Percentiles rank a stretch among this genome's conserved stretches.
These are phyloP conservation scores for Tonatia bakeri DNA, from an alignment of 2,113 vertebrate genomes.

Conservation along the genomic window DNA sequence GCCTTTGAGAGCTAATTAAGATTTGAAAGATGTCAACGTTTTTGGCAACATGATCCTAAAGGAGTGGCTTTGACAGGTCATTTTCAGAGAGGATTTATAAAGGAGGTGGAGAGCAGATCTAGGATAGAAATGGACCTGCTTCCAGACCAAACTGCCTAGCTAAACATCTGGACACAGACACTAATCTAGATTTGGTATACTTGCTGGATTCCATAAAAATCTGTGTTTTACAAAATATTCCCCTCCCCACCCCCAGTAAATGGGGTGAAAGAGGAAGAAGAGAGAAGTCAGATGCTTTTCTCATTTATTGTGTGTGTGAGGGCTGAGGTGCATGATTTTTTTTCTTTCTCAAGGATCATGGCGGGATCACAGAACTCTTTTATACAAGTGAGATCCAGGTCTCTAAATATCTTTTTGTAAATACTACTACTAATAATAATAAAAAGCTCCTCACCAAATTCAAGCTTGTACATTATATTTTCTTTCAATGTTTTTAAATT, in stretches of 20 bases:
- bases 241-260: background rate
- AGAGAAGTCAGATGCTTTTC: constrained; percentile 69
- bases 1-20: constrained; percentile 31
- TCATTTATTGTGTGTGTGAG: constrained; percentile 43
- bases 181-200: constrained; percentile 41
- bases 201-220: constrained; percentile 15
- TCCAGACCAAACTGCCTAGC: constrained; percentile 40
- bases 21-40: constrained; percentile 42
- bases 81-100: constrained; percentile 50
- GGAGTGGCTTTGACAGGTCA: constrained; percentile 48
- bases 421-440: constrained; percentile 75
- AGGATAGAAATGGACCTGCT: constrained; percentile 41
- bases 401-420: constrained; percentile 82
- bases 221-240: constrained; percentile 66
- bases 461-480: constrained; percentile 89
- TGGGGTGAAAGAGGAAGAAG: constrained; percentile 63
- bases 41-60: constrained; percentile 33
- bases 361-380: constrained; percentile 81
- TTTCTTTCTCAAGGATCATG: constrained; percentile 79
- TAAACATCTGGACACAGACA: constrained; percentile 40
- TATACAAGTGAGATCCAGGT: constrained; percentile 85
- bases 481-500: constrained; percentile 83
- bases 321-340: constrained; percentile 70
- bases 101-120: constrained; percentile 49
- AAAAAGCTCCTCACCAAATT: constrained; percentile 96